Conservation (phyloP, 2,113 vertebrate genomes). For the Pandion haliaetus region DNA sequence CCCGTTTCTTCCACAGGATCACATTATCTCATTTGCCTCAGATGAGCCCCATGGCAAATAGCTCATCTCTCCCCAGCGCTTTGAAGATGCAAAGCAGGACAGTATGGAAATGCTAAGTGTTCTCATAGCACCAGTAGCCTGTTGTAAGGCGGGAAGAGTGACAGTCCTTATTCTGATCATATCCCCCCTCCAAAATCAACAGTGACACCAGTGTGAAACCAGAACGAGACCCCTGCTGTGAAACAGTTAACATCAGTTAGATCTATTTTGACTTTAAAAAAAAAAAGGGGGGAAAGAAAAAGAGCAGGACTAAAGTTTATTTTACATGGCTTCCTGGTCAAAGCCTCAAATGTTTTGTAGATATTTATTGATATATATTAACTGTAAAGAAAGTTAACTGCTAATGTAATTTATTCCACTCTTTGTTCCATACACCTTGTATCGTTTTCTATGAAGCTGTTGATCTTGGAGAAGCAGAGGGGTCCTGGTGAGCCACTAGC, state of each 20-base stretch:
- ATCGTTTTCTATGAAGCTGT: constrained; percentile 66
- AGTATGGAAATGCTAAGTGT: constrained; percentile 4
- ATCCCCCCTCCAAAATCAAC: constrained; percentile 50
- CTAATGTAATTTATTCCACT: constrained; percentile 65
- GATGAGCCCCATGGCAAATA: not conserved
- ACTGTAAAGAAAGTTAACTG: constrained; percentile 61
- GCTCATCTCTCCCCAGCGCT: constrained; percentile 21
- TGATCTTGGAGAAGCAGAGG: constrained; percentile 65
- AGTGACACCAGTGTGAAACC: constrained; percentile 64
- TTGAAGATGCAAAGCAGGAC: constrained; percentile 42
- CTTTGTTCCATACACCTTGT: constrained; percentile 61
- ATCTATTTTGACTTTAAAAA: constrained; percentile 26
- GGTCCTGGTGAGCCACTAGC: constrained; percentile 26
- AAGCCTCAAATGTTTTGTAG: constrained; percentile 26
- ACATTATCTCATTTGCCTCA: constrained; percentile 26
- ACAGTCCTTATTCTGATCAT: constrained; percentile 58
- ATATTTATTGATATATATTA: constrained; percentile 65
- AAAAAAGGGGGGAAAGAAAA: not conserved
- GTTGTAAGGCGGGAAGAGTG: not conserved
- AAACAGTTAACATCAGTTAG: constrained; percentile 66
- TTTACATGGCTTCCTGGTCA: constrained; percentile 49
- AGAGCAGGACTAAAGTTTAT: not conserved
- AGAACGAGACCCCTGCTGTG: constrained; percentile 43
- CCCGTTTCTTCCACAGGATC: not conserved
- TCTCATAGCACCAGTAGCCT: not conserved